A percentile compares a stretch with the other conserved stretches of the same genome.
These are phyloP conservation scores for Chrysopa pallens DNA, from an alignment of 1,140 invertebrate genomes.

Conservation along the genomic window DNA sequence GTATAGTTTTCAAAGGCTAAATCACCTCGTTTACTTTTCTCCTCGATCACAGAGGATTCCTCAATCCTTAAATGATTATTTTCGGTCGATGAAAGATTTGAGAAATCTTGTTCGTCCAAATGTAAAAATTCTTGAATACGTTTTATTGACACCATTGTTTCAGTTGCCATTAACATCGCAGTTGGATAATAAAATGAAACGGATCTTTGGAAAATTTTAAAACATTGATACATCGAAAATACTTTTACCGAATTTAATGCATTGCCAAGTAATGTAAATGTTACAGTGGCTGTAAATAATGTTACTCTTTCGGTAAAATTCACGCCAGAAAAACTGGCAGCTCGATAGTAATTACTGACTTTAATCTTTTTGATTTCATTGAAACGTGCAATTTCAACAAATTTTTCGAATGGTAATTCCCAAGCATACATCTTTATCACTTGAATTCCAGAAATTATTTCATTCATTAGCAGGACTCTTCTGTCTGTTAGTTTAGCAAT, in stretches of 20 bases:
- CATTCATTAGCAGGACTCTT: constrained; percentile 61
- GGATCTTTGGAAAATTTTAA: constrained; percentile 50
- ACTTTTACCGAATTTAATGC: constrained; percentile 44
- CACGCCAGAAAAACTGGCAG: constrained; percentile 50
- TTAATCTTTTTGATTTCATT: not conserved
- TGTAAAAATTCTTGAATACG: constrained; percentile 37
- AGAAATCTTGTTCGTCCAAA: constrained; percentile 27
- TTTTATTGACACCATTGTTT: constrained; percentile 42
- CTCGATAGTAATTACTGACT: constrained; percentile 37
- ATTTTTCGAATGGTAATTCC: constrained; percentile 55
- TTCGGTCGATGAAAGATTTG: not conserved
- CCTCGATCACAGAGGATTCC: constrained; percentile 9
- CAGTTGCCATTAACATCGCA: constrained; percentile 34
- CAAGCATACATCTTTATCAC: constrained; percentile 77
- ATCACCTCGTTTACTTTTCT: constrained; percentile 22
- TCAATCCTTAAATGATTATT: constrained; percentile 3
- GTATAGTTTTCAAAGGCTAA: too few species aligned
- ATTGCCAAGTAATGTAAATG: constrained; percentile 42
- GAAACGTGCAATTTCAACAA: constrained; percentile 31
- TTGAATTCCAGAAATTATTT: constrained; percentile 56
- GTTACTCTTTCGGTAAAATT: constrained; percentile 50
- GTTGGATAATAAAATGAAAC: constrained; percentile 55
- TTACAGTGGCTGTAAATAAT: constrained; percentile 47
- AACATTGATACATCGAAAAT: constrained; percentile 54
- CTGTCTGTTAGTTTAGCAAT: constrained; percentile 54